Evolutionary conservation across 2,113 vertebrate species (phyloP).

Genomic region (Leucoraja erinaceus): DNA sequence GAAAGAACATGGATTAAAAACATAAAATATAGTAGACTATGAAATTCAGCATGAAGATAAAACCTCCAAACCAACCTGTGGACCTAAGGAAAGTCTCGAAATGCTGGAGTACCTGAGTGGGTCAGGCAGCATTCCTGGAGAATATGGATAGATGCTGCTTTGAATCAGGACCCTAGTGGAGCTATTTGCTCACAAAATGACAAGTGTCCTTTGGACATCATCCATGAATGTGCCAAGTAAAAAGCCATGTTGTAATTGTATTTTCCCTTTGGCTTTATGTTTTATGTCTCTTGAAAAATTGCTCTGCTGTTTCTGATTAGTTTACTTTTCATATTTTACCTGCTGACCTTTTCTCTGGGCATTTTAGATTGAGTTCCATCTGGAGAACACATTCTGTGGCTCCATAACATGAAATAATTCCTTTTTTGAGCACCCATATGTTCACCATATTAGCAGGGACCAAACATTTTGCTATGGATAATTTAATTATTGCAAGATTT

Average conservation of each 20-base stretch:
- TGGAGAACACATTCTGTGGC: constrained; percentile 12
- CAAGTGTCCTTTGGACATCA: background rate
- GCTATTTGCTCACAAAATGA: background rate
- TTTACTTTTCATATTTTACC: constrained; percentile 21
- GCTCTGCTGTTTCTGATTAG: background rate
- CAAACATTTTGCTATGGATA: constrained; percentile 5
- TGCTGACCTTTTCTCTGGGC: background rate
- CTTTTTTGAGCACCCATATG: background rate
- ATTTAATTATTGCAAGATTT: constrained; percentile 11
- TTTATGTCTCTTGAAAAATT: background rate
- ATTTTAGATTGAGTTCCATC: constrained; percentile 27
- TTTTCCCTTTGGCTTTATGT: background rate
- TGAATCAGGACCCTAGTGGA: too few species aligned
- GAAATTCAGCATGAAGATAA: background rate
- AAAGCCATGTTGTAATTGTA: background rate
- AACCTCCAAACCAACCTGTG: background rate
- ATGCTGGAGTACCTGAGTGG: too few species aligned
- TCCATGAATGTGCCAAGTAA: background rate
- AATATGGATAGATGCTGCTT: too few species aligned
- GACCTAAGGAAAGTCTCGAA: too few species aligned
- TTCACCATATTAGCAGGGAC: constrained; percentile 21
- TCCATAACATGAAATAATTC: constrained; percentile 28
- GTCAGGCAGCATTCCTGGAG: too few species aligned
- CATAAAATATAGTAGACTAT: background rate
- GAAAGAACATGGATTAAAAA: background rate